Percentiles rank a stretch among this genome's conserved stretches.
phyloP scores from a whole-genome alignment of 2,113 vertebrate species.

The Gymnocephalus cernua region DNA sequence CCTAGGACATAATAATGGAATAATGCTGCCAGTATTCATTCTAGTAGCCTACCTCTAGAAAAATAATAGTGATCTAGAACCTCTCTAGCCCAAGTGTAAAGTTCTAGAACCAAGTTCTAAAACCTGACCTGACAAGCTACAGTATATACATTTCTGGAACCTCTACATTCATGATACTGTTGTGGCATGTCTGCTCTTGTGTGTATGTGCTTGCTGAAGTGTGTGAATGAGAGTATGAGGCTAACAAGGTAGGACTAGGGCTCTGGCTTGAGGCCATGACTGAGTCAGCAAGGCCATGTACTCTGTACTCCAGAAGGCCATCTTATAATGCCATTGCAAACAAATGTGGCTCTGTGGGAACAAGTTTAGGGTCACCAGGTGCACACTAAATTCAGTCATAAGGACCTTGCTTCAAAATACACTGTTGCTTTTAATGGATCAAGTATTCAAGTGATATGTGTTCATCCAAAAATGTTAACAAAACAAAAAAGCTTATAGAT shows the following conservation, averaged over 20 bases:
- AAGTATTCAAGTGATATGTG: background rate
- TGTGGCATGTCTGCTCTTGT: background rate
- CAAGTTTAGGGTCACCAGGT: background rate
- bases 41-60: background rate
- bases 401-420: background rate
- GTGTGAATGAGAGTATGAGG: constrained; percentile 12
- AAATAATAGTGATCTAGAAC: background rate
- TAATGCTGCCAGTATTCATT: background rate
- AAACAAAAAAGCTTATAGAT: background rate
- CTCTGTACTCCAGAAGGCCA: constrained; percentile 39
- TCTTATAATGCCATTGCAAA: constrained; percentile 27
- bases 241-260: constrained; percentile 29
- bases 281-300: constrained; percentile 61
- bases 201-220: constrained; percentile 2
- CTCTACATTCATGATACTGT: background rate
- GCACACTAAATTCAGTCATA: background rate
- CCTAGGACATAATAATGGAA: background rate
- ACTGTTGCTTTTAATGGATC: background rate
- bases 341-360: constrained; percentile 23
- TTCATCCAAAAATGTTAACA: background rate
- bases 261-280: constrained; percentile 56
- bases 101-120: background rate
- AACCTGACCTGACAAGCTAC: background rate
- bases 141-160: background rate
- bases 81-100: background rate